Conservation (phyloP, 2,888 invertebrate genomes). For the Ichneumoninae sp. region DNA sequence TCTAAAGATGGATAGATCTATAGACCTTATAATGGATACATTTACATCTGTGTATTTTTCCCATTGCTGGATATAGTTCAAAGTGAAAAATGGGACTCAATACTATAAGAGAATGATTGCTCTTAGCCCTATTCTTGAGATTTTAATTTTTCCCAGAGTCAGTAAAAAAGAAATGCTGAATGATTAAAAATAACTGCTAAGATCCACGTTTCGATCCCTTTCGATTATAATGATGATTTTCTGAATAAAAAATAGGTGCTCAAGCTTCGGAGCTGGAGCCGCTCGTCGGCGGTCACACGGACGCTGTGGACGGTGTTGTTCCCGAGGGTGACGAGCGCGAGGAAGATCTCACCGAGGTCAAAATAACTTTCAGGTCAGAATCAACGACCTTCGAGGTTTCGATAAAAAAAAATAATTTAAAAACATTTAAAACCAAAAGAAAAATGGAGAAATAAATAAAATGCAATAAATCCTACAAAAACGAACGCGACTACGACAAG, state of each 20-base stretch:
- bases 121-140: too few species aligned
- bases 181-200: too few species aligned
- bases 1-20: too few species aligned
- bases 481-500: conserved; percentile 65
- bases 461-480: background rate
- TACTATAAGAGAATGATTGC: too few species aligned
- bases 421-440: background rate
- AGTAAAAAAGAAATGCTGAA: too few species aligned
- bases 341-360: conserved; percentile 79
- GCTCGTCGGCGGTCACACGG: conserved; percentile 85
- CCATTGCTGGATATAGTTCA: too few species aligned
- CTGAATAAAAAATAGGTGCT: conserved; percentile 73
- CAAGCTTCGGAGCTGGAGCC: conserved; percentile 85
- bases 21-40: too few species aligned
- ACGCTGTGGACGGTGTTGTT: conserved; percentile 82
- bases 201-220: too few species aligned
- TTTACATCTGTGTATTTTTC: too few species aligned
- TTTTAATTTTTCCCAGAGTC: too few species aligned
- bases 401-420: conserved; percentile 3
- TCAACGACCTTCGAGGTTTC: conserved; percentile 21
- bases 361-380: conserved; percentile 81
- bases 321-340: conserved; percentile 82
- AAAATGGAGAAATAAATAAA: background rate
- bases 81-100: too few species aligned
- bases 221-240: too few species aligned